Conservation (phyloP, 1,140 invertebrate genomes). For the Eupristina koningsbergeri region DNA sequence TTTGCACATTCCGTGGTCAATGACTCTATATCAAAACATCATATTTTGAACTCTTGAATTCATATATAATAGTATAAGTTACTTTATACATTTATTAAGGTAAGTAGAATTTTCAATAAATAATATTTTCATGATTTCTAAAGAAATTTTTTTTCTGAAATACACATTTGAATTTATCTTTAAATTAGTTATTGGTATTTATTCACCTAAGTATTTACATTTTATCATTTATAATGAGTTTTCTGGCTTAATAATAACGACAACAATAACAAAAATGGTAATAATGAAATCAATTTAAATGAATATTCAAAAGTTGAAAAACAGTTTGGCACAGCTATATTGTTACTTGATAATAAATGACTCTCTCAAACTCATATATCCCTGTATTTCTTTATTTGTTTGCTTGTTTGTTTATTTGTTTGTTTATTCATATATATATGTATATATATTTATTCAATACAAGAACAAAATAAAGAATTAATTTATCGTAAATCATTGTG, state of each 20-base stretch:
- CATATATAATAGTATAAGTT: background rate
- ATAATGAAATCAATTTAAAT: background rate
- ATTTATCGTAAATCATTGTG: background rate
- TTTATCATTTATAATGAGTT: background rate
- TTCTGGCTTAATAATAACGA: background rate
- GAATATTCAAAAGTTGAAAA: background rate
- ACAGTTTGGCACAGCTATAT: background rate
- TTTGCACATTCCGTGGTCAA: constrained; percentile 43
- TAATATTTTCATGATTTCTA: background rate
- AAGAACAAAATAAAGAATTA: too few relatives aligned
- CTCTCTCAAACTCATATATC: too few relatives aligned
- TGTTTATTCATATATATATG: background rate
- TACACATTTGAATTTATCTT: background rate
- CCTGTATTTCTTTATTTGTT: too few relatives aligned
- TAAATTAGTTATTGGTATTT: background rate
- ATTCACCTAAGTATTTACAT: too few relatives aligned
- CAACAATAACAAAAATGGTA: background rate
- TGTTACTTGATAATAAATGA: background rate
- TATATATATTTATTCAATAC: background rate
- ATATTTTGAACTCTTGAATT: background rate
- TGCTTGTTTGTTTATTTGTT: background rate
- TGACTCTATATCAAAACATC: constrained; percentile 46
- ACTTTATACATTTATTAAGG: constrained; percentile 23
- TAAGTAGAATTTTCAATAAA: constrained; percentile 4
- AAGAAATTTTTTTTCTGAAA: background rate